Evolutionary conservation across 2,888 invertebrate species (phyloP).

Genomic region (Agriopis aurantiaria): DNA sequence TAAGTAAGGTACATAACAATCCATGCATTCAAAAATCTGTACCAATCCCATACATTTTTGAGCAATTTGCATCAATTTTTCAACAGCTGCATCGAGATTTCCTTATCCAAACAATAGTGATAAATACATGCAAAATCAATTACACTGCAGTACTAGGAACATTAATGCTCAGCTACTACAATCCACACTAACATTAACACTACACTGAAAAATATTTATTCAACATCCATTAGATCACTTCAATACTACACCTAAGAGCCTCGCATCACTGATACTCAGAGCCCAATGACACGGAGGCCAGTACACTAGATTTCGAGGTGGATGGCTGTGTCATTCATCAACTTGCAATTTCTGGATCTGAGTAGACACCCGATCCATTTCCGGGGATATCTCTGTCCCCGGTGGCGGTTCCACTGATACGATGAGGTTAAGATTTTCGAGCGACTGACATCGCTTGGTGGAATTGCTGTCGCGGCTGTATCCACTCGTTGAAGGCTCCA

Average conservation of each 20-base stretch:
- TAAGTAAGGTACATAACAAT: conserved; percentile 18
- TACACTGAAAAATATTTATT: conserved; percentile 73
- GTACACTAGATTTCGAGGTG: conserved; percentile 50
- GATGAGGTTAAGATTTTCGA: conserved; percentile 87
- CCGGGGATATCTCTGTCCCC: conserved; percentile 74
- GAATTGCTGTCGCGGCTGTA: conserved; percentile 65
- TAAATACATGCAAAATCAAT: conserved; percentile 60
- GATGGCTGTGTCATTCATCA: conserved; percentile 79
- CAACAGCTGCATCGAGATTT: conserved; percentile 55
- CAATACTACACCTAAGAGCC: conserved; percentile 64
- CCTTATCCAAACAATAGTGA: conserved; percentile 47
- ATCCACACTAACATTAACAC: conserved; percentile 63
- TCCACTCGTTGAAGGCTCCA: conserved; percentile 79
- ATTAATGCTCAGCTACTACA: conserved; percentile 65
- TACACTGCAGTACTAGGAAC: conserved; percentile 74
- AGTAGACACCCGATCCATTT: conserved; percentile 88
- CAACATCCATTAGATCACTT: conserved; percentile 68
- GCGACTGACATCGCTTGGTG: conserved; percentile 87
- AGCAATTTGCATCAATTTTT: conserved; percentile 65
- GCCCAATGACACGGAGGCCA: conserved; percentile 50
- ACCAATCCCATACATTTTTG: conserved; percentile 62
- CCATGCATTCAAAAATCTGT: conserved; percentile 55
- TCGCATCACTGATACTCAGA: conserved; percentile 48
- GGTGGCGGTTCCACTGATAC: conserved; percentile 71
- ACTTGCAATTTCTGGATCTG: conserved; percentile 88